Conservation (phyloP, 2,797 vertebrate species). For the Vireo griseus region DNA sequence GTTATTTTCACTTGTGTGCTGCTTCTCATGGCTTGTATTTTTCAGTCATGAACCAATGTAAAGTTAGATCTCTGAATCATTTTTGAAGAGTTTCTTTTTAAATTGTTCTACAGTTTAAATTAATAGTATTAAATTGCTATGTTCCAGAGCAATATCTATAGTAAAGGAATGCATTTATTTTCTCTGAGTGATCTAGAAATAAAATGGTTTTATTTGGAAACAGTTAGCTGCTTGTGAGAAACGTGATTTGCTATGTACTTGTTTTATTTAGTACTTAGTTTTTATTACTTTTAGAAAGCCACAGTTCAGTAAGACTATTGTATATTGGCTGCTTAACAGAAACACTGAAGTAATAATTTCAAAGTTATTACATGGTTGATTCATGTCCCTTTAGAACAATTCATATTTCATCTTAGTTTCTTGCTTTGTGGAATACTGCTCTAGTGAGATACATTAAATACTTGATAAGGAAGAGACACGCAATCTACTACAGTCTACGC, state of each 20-base stretch:
- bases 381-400: not conserved
- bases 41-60: not conserved
- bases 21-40: not conserved
- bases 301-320: not conserved
- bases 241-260: not conserved
- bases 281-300: not conserved
- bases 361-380: rapidly evolving
- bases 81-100: not conserved
- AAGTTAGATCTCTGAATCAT: not conserved
- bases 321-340: not conserved
- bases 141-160: not conserved
- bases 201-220: not conserved
- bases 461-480: not conserved
- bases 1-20: not conserved
- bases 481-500: too few species aligned
- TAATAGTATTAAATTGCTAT: not conserved
- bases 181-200: not conserved
- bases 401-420: not conserved
- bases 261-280: not conserved
- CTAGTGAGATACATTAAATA: not conserved
- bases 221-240: not conserved
- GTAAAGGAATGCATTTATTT: not conserved
- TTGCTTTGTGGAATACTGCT: not conserved
- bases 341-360: not conserved
- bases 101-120: not conserved